These are phyloP conservation scores for Scrobipalpa atriplicella DNA, from an alignment of 2,888 invertebrate species.

Conservation along the genomic window DNA sequence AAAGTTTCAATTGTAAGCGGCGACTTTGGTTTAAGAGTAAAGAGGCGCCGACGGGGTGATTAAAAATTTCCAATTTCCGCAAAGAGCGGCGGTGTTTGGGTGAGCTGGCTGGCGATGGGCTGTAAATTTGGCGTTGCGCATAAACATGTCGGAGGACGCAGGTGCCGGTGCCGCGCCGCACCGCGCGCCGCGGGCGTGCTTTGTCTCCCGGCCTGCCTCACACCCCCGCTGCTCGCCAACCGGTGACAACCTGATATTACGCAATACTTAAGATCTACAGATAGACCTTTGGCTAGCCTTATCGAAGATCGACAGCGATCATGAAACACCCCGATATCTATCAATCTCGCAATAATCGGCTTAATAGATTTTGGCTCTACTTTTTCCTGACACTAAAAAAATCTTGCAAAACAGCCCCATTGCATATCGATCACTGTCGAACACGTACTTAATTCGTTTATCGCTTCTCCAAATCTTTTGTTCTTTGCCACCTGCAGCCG, in stretches of 20 bases:
- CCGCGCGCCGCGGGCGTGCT: constrained; percentile 55
- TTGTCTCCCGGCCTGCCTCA: constrained; percentile 46
- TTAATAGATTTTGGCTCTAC: neutral
- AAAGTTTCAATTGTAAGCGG: constrained; percentile 44
- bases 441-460: constrained; percentile 26
- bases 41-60: constrained; percentile 66
- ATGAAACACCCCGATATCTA: neutral
- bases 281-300: neutral
- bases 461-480: constrained; percentile 39
- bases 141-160: constrained; percentile 67
- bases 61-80: constrained; percentile 72
- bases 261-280: constrained; percentile 11
- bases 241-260: constrained; percentile 10
- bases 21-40: constrained; percentile 44
- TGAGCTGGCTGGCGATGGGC: constrained; percentile 53
- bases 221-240: constrained; percentile 30
- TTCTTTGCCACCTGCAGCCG: constrained; percentile 66
- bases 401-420: constrained; percentile 14
- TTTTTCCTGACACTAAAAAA: constrained; percentile 3
- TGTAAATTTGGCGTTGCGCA: constrained; percentile 73
- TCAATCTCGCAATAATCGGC: constrained; percentile 11
- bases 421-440: constrained; percentile 27
- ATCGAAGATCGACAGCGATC: neutral
- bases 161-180: constrained; percentile 43
- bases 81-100: constrained; percentile 40